Percentiles rank a stretch among this genome's conserved stretches.
Conservation (phyloP, 2,113 vertebrate species). For the Eurypyga helias region DNA sequence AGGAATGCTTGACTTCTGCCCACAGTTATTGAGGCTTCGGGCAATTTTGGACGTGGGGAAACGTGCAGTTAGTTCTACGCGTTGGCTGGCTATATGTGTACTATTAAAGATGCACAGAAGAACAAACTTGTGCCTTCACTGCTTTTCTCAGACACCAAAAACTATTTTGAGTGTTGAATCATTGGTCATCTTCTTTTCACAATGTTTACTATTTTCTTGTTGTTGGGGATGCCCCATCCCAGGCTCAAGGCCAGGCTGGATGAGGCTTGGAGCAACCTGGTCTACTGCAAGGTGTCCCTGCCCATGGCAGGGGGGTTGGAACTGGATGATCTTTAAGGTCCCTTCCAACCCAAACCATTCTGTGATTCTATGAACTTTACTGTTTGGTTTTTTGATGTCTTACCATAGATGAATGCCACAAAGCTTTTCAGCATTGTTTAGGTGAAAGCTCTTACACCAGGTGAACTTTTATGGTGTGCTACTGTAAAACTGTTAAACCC, state of each 20-base stretch:
- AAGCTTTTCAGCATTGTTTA: background rate
- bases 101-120: background rate
- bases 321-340: no score
- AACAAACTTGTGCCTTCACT: background rate
- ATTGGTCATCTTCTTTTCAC: background rate
- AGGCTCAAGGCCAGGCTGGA: no score
- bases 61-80: background rate
- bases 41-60: background rate
- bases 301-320: no score
- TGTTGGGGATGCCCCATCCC: no score
- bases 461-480: background rate
- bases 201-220: background rate
- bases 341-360: no score
- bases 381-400: background rate
- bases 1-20: background rate
- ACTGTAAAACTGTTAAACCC: background rate
- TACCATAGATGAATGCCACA: background rate
- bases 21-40: background rate
- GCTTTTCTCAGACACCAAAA: background rate
- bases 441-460: background rate
- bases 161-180: background rate
- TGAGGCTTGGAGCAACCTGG: no score
- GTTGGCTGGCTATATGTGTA: background rate
- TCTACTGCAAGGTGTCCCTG: no score
- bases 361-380: no score